Conservation (phyloP, 2,888 invertebrate genomes). For the Andrena fulva region DNA sequence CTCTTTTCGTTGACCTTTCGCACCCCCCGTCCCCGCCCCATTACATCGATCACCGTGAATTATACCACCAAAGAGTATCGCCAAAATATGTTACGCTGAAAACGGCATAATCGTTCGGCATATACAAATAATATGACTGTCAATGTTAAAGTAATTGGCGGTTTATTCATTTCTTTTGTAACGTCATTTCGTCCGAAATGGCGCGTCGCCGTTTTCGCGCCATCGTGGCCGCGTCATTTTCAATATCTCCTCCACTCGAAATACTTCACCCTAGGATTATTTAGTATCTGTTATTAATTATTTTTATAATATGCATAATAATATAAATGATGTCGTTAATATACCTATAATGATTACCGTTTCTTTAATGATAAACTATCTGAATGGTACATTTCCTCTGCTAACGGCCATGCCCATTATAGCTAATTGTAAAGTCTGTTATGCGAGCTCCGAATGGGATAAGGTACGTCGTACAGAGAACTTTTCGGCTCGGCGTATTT, state of each 20-base stretch:
- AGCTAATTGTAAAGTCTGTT: conserved; percentile 79
- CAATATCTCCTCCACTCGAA: conserved; percentile 57
- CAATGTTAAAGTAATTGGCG: conserved; percentile 84
- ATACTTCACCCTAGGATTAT: conserved; percentile 80
- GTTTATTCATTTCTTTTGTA: conserved; percentile 76
- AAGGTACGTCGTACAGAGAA: conserved; percentile 82
- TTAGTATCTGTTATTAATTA: conserved; percentile 81
- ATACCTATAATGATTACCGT: conserved; percentile 83
- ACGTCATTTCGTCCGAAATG: conserved; percentile 59
- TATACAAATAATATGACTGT: conserved; percentile 84
- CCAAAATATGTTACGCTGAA: conserved; percentile 84
- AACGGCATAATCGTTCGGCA: conserved; percentile 84
- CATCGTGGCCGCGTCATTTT: conserved; percentile 50
- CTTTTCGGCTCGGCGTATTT: conserved; percentile 73
- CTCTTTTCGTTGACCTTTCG: conserved; percentile 24
- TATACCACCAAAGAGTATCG: conserved; percentile 82
- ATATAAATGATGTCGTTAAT: conserved; percentile 84
- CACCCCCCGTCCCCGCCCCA: conserved; percentile 64
- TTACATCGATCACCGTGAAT: conserved; percentile 73
- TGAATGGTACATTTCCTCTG: conserved; percentile 80
- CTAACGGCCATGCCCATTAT: conserved; percentile 82
- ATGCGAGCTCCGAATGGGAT: conserved; percentile 80
- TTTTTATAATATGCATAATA: conserved; percentile 83
- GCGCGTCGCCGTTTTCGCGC: conserved; percentile 62
- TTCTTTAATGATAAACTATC: conserved; percentile 82